A percentile compares a stretch with the other conserved stretches of the same genome.
These are phyloP conservation scores for Proctacanthus coquilletti DNA, from an alignment of 1,140 invertebrate genomes.

Conservation along the genomic window DNA sequence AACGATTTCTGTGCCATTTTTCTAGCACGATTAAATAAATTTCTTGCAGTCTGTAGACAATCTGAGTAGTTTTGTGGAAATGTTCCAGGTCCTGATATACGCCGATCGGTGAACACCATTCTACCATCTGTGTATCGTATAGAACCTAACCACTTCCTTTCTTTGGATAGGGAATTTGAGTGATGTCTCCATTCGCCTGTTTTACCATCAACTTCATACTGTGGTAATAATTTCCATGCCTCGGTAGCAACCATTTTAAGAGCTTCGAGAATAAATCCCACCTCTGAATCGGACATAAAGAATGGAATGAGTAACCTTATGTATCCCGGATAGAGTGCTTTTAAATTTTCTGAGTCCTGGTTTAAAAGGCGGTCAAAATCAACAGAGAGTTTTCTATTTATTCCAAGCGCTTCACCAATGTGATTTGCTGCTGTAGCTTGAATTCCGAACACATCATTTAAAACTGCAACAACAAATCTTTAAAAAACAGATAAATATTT, in stretches of 20 bases:
- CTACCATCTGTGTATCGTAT: slow-evolving; percentile 60
- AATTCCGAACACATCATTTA: slow-evolving; percentile 87
- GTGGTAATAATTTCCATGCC: slow-evolving; percentile 78
- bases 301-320: slow-evolving; percentile 71
- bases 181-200: slow-evolving; percentile 83
- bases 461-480: slow-evolving; percentile 71
- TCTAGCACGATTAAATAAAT: slow-evolving; percentile 58
- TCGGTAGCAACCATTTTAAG: slow-evolving; percentile 75
- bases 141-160: slow-evolving; percentile 67
- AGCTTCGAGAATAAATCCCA: slow-evolving; percentile 70
- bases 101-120: slow-evolving; percentile 52
- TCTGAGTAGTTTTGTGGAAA: slow-evolving; percentile 58
- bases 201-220: slow-evolving; percentile 71
- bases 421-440: slow-evolving; percentile 68
- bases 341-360: slow-evolving; percentile 44
- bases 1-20: slow-evolving; percentile 60
- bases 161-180: slow-evolving; percentile 59
- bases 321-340: slow-evolving; percentile 76
- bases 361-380: slow-evolving; percentile 61
- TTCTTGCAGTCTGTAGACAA: slow-evolving; percentile 59
- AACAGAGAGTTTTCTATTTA: slow-evolving; percentile 54
- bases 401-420: slow-evolving; percentile 45
- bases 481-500: too few species aligned
- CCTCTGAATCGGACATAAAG: slow-evolving; percentile 63
- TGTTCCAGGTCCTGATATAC: slow-evolving; percentile 47